These are phyloP conservation scores for Rhamphomyia laevipes DNA, from an alignment of 2,888 invertebrate genomes.

Conservation along the genomic window DNA sequence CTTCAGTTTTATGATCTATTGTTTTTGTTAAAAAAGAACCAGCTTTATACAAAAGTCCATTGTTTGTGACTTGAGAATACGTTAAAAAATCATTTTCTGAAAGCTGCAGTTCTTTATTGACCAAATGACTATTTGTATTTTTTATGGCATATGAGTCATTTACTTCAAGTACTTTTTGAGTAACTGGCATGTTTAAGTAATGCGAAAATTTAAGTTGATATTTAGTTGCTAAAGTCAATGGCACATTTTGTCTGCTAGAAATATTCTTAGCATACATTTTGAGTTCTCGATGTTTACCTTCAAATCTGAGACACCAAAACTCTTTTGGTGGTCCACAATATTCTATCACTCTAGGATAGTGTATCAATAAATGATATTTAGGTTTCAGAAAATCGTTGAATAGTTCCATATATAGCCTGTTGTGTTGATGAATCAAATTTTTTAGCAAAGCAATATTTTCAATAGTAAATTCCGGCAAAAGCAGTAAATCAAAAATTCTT, in stretches of 20 bases:
- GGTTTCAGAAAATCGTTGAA: neutral
- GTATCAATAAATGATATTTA: neutral
- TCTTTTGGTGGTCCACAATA: conserved; percentile 1
- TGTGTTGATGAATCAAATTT: conserved; percentile 1
- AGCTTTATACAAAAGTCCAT: neutral
- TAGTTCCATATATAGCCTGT: neutral
- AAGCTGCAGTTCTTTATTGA: neutral
- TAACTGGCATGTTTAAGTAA: neutral
- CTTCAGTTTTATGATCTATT: neutral
- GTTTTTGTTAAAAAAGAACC: neutral
- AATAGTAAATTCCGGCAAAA: neutral
- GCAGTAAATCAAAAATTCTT: neutral
- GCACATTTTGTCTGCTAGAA: conserved; percentile 3
- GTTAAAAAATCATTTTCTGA: neutral
- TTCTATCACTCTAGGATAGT: conserved; percentile 3
- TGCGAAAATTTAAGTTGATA: conserved; percentile 2
- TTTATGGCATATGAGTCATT: neutral
- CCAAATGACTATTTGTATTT: neutral
- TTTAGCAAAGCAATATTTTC: neutral
- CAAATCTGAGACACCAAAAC: conserved; percentile 5
- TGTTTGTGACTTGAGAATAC: neutral
- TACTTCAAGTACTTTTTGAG: neutral
- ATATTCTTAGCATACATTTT: conserved; percentile 3
- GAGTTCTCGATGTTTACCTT: conserved; percentile 4
- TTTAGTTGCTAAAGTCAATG: conserved; percentile 3